phyloP scores from a whole-genome alignment of 2,888 invertebrate genomes.

The Dorcus hopei region DNA sequence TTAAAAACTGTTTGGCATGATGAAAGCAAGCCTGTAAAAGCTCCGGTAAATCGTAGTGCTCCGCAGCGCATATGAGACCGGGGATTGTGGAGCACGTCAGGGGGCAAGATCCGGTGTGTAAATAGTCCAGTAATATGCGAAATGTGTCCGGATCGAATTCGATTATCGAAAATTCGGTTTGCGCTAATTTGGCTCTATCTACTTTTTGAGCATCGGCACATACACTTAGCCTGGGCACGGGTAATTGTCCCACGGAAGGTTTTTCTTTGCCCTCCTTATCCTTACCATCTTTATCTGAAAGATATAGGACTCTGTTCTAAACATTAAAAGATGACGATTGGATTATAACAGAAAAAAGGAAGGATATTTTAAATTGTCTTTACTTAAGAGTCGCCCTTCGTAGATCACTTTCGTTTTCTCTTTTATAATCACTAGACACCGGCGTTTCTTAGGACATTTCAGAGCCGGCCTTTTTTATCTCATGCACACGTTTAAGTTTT shows the following conservation, averaged over 20 bases:
- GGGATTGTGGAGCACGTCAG: slow-evolving; percentile 90
- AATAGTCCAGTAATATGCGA: slow-evolving; percentile 83
- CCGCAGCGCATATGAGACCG: slow-evolving; percentile 89
- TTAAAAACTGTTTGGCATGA: slow-evolving; percentile 89
- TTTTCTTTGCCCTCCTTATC: slow-evolving; percentile 79
- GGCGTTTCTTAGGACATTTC: too few species aligned
- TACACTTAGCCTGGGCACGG: slow-evolving; percentile 84
- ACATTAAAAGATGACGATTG: background rate
- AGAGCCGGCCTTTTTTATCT: too few species aligned
- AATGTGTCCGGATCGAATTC: slow-evolving; percentile 95
- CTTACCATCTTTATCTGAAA: slow-evolving; percentile 74
- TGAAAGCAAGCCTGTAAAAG: slow-evolving; percentile 92
- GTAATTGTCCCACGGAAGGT: slow-evolving; percentile 67
- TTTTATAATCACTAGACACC: too few species aligned
- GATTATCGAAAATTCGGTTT: slow-evolving; percentile 93
- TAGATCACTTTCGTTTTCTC: too few species aligned
- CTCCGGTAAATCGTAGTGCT: slow-evolving; percentile 91
- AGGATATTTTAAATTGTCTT: too few species aligned
- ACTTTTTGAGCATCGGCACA: slow-evolving; percentile 94
- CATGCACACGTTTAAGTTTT: too few species aligned
- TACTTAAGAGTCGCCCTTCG: too few species aligned
- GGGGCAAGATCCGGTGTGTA: slow-evolving; percentile 90
- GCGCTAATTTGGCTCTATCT: slow-evolving; percentile 85
- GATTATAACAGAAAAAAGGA: too few species aligned
- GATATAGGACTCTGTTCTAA: slow-evolving; percentile 13